Percentiles rank a stretch among this genome's conserved stretches.
These are phyloP conservation scores for Melinaea marsaeus DNA, from an alignment of 2,888 invertebrate genomes.

Conservation along the genomic window DNA sequence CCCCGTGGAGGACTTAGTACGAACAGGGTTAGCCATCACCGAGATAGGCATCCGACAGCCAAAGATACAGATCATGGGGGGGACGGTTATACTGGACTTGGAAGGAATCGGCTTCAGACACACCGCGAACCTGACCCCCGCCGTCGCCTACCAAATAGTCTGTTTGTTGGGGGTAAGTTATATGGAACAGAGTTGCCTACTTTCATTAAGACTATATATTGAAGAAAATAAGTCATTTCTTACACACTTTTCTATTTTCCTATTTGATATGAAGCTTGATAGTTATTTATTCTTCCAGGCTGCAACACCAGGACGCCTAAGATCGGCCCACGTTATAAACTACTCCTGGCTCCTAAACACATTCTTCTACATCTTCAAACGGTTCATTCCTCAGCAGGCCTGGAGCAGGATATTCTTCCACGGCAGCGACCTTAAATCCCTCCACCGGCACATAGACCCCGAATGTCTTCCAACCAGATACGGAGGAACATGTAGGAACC, in stretches of 20 bases:
- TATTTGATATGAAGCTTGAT: no score
- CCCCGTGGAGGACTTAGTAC: conserved; percentile 57
- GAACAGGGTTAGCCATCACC: conserved; percentile 50
- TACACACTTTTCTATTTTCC: not conserved
- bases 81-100: conserved; percentile 57
- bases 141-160: conserved; percentile 66
- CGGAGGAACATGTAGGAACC: conserved; percentile 76
- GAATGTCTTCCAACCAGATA: conserved; percentile 56
- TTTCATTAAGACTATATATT: not conserved
- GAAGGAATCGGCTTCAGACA: conserved; percentile 56
- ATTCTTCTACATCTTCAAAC: conserved; percentile 86
- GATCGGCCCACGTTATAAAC: conserved; percentile 85
- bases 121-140: conserved; percentile 57
- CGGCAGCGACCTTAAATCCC: conserved; percentile 59
- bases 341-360: conserved; percentile 89
- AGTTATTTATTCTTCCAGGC: conserved; percentile 56
- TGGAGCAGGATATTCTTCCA: conserved; percentile 71
- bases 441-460: conserved; percentile 54
- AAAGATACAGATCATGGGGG: conserved; percentile 60
- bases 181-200: not conserved
- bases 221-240: not conserved
- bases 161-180: conserved; percentile 57
- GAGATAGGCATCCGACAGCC: conserved; percentile 62
- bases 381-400: conserved; percentile 82
- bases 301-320: conserved; percentile 81